phyloP scores from a whole-genome alignment of 1,140 invertebrate genomes.

The Tenebrio molitor region DNA sequence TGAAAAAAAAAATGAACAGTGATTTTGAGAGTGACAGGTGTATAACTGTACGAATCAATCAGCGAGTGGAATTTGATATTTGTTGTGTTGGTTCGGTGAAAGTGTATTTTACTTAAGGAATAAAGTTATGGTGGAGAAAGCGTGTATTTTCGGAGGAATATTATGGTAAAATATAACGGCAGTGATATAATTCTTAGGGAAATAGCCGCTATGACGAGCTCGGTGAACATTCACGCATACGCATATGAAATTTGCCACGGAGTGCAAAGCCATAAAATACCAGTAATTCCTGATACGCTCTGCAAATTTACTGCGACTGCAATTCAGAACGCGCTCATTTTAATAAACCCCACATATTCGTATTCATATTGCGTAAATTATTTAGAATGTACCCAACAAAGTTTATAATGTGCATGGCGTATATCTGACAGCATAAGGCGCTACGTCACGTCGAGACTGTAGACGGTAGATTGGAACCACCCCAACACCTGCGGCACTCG shows the following conservation, averaged over 20 bases:
- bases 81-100: neutral
- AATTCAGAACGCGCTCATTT: conserved; percentile 63
- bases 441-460: conserved; percentile 51
- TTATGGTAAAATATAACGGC: conserved; percentile 34
- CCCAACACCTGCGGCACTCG: conserved; percentile 51
- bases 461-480: conserved; percentile 50
- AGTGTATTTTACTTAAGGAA: conserved; percentile 18
- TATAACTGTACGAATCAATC: too few relatives aligned
- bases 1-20: too few relatives aligned
- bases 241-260: conserved; percentile 60
- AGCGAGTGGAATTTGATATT: too few relatives aligned
- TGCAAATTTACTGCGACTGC: conserved; percentile 62
- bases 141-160: conserved; percentile 19
- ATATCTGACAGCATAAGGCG: conserved; percentile 63
- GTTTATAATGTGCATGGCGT: conserved; percentile 62
- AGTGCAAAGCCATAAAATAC: conserved; percentile 64
- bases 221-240: conserved; percentile 53
- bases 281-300: conserved; percentile 64
- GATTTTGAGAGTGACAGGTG: too few relatives aligned
- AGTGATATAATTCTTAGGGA: conserved; percentile 34
- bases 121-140: conserved; percentile 14
- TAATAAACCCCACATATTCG: conserved; percentile 64
- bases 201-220: conserved; percentile 33
- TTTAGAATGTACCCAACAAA: conserved; percentile 65
- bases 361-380: conserved; percentile 67